Percentiles rank a stretch among this genome's conserved stretches.
phyloP scores from a whole-genome alignment of 1,140 invertebrate genomes.

The Scaptomyza hsui region DNA sequence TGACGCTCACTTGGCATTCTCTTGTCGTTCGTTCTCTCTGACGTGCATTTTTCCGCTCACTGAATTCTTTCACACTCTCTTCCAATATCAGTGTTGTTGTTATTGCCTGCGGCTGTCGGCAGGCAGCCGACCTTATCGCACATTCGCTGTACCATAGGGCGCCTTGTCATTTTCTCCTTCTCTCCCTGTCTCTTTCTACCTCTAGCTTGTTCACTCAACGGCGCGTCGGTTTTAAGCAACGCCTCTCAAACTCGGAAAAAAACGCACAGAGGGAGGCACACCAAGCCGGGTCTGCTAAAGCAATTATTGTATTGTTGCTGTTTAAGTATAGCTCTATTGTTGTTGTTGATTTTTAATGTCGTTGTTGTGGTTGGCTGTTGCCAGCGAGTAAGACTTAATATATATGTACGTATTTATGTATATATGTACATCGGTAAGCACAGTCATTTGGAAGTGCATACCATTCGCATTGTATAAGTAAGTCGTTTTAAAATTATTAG shows the following conservation, averaged over 20 bases:
- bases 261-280: conserved; percentile 42
- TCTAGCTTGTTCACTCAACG: conserved; percentile 14
- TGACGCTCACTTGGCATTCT: conserved; percentile 22
- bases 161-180: conserved; percentile 33
- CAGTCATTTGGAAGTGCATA: not conserved
- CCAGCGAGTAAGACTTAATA: conserved; percentile 8
- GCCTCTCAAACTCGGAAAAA: conserved; percentile 59
- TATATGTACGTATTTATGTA: conserved; percentile 7
- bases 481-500: conserved; percentile 21
- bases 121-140: conserved; percentile 66
- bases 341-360: conserved; percentile 51
- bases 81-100: conserved; percentile 15
- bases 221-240: conserved; percentile 68
- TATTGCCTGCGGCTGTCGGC: conserved; percentile 28
- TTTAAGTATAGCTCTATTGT: conserved; percentile 44
- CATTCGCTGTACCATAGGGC: conserved; percentile 33
- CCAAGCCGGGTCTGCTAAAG: conserved; percentile 44
- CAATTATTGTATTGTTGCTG: conserved; percentile 53
- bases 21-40: not conserved
- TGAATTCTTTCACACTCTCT: conserved; percentile 18
- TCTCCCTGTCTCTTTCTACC: conserved; percentile 12
- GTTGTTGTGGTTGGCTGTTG: conserved; percentile 68
- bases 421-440: conserved; percentile 1
- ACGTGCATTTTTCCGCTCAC: conserved; percentile 2
- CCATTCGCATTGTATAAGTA: conserved; percentile 15